phyloP scores from a whole-genome alignment of 30 jellyfish, hydroid and myxozoan genomes.

The Cassiopea xamachana region DNA sequence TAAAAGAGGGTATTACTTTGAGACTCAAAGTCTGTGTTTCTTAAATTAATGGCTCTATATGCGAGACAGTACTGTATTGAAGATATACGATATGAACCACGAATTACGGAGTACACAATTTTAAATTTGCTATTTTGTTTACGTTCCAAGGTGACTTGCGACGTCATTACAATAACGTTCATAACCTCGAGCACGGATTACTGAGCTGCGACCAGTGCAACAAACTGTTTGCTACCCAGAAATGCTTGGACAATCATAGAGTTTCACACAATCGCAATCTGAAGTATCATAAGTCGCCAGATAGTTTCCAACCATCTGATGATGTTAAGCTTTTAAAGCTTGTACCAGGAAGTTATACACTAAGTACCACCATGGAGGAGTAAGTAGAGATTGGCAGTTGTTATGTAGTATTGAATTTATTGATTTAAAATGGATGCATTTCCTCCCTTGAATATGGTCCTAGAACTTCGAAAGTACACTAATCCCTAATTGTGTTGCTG shows the following conservation, averaged over 20 bases:
- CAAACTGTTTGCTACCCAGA: constrained; percentile 89
- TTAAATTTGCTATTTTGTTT: not conserved
- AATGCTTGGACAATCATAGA: constrained; percentile 77
- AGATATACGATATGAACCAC: no score
- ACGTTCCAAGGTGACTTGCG: constrained; percentile 87
- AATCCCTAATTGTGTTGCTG: no score
- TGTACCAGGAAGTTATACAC: not conserved
- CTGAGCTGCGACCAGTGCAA: constrained; percentile 92
- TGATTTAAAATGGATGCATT: no score
- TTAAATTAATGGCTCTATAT: no score
- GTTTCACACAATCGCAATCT: constrained; percentile 74
- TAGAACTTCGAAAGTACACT: no score
- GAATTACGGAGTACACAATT: no score
- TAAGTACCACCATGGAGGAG: not conserved
- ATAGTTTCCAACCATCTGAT: constrained; percentile 1
- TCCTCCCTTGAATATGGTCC: no score
- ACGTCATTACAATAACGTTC: constrained; percentile 87
- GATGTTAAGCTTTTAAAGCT: constrained; percentile 2
- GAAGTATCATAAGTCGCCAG: not conserved
- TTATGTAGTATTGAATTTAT: no score
- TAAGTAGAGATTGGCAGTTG: not conserved
- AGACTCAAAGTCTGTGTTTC: no score
- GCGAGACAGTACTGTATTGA: no score
- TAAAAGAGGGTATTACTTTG: no score
- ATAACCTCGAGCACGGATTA: constrained; percentile 76